Conservation (phyloP, 2,888 invertebrate species). For the Candidula unifasciata region DNA sequence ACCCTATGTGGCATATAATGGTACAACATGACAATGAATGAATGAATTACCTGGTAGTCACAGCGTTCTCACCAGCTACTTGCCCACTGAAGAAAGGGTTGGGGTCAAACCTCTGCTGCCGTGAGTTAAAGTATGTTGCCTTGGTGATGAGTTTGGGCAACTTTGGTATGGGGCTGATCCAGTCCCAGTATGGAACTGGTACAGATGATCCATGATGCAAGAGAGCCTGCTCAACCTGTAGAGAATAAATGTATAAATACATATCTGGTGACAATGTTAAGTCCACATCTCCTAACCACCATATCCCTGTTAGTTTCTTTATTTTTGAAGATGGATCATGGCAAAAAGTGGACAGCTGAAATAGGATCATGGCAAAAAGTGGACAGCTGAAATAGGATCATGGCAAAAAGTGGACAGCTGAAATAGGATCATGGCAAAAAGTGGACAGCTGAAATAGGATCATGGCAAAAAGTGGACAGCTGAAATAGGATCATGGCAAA, state of each 20-base stretch:
- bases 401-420: too few species aligned
- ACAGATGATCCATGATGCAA: constrained; percentile 53
- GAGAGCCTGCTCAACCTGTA: constrained; percentile 55
- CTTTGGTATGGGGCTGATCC: constrained; percentile 47
- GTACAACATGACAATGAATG: too few species aligned
- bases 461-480: too few species aligned
- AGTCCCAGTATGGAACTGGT: constrained; percentile 54
- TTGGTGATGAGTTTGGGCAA: constrained; percentile 52
- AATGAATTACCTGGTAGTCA: constrained; percentile 31
- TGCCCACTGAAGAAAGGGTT: constrained; percentile 36
- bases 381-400: too few species aligned
- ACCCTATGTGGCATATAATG: too few species aligned
- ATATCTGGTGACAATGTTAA: not conserved
- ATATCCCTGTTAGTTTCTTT: not conserved
- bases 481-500: too few species aligned
- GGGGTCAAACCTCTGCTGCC: constrained; percentile 38
- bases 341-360: too few species aligned
- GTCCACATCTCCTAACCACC: not conserved
- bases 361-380: too few species aligned
- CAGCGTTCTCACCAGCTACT: constrained; percentile 9
- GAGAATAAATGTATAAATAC: not conserved
- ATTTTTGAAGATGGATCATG: too few species aligned
- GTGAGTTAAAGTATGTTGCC: constrained; percentile 56
- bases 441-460: too few species aligned
- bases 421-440: too few species aligned